Percentiles rank a stretch among this genome's conserved stretches.
These are phyloP conservation scores for Phyto melanocephala DNA, from an alignment of 2,888 invertebrate species.

Conservation along the genomic window DNA sequence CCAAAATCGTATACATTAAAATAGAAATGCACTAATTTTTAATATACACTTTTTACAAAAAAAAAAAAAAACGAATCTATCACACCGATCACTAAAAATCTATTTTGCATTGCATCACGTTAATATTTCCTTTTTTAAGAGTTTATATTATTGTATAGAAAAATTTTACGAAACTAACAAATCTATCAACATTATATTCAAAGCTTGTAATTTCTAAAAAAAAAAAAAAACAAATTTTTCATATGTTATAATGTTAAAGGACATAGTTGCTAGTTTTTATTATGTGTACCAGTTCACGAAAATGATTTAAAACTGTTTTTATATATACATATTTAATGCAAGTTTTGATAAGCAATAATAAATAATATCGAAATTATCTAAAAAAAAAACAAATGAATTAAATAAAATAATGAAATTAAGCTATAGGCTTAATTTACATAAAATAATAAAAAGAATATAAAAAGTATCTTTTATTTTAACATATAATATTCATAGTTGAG, in stretches of 20 bases:
- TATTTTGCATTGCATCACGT: constrained; percentile 25
- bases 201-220: constrained; percentile 33
- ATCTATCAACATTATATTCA: not conserved
- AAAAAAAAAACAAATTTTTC: not conserved
- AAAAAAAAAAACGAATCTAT: constrained; percentile 1
- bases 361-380: constrained; percentile 17
- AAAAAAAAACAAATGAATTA: constrained; percentile 26
- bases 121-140: constrained; percentile 14
- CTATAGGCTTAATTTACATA: too few relatives aligned
- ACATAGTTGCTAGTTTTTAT: constrained; percentile 40
- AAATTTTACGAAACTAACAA: not conserved
- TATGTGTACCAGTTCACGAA: not conserved
- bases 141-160: not conserved
- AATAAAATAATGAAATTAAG: not conserved
- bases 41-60: constrained; percentile 40
- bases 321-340: constrained; percentile 22
- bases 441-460: too few relatives aligned
- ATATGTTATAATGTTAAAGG: constrained; percentile 32
- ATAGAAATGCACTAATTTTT: constrained; percentile 51
- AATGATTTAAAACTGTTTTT: constrained; percentile 2
- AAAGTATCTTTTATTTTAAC: not conserved
- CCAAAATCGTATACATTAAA: constrained; percentile 15
- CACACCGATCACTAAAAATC: constrained; percentile 37
- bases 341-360: constrained; percentile 58
- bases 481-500: too few relatives aligned